phyloP scores from a whole-genome alignment of 2,888 invertebrate species.

The Coremacera marginata region DNA sequence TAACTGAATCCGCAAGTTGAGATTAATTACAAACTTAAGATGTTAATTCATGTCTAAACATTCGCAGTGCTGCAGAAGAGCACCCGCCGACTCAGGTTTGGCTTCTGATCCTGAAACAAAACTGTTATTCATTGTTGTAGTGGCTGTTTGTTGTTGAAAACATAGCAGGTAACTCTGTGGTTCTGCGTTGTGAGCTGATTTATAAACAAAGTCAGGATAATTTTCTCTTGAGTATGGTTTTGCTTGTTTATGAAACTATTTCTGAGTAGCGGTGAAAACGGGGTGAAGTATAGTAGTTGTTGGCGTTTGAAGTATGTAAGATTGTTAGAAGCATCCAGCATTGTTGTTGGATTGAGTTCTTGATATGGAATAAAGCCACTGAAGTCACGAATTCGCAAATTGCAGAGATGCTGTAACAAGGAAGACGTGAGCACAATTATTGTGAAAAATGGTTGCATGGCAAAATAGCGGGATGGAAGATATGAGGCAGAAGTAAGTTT shows the following conservation, averaged over 20 bases:
- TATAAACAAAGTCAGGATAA: conserved; percentile 28
- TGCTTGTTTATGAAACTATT: conserved; percentile 15
- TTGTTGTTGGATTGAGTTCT: too few species aligned
- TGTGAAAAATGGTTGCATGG: too few species aligned
- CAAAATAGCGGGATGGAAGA: too few species aligned
- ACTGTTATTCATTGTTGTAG: not conserved
- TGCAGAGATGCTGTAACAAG: too few species aligned
- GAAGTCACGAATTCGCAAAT: too few species aligned
- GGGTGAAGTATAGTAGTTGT: too few species aligned
- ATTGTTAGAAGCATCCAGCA: too few species aligned
- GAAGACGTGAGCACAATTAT: too few species aligned
- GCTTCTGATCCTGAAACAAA: not conserved
- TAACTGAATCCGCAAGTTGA: conserved; percentile 52
- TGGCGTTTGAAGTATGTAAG: too few species aligned
- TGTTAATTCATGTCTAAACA: conserved; percentile 56
- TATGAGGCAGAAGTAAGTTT: too few species aligned
- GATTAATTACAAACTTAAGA: conserved; percentile 57
- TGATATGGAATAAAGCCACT: too few species aligned
- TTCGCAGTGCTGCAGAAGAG: conserved; percentile 27
- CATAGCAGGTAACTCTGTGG: conserved; percentile 9
- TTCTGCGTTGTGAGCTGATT: not conserved
- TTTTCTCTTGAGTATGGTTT: conserved; percentile 21
- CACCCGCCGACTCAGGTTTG: not conserved
- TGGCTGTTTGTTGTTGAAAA: not conserved
- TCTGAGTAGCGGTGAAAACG: not conserved